Evolutionary conservation across 53 echinoderm and acorn worm species (phyloP), one percentile per base, ranked within the genome.

Genomic region (Apostichopus leukothele): DNA sequence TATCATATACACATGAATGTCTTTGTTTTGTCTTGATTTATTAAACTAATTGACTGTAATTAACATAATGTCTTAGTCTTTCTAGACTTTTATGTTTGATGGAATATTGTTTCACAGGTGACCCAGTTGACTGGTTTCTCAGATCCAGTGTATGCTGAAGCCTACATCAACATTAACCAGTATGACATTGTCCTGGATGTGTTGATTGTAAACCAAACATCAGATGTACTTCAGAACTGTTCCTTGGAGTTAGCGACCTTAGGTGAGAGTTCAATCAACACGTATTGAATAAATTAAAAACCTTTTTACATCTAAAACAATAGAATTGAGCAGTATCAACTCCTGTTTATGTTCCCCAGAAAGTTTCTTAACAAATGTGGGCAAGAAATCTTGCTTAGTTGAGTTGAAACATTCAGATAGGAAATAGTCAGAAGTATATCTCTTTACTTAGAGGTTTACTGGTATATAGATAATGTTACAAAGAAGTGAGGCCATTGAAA

Each of bases 101-200:
- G 7, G n/a, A n/a, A 76, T 3, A 3, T 39, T 3, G 39, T 39
- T 39, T 39, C 0, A 0, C 79, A 96, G 96, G 99, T 98, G 78
- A 98, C 99, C 78, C 98, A 97, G 73, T 79, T 98, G 83, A 98
- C 99, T n/a, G 99, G 99, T 19, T 98, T 98, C 89, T 98, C 99
- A 11, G 99, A 98, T 75, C 99, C 99, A 0, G 99, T 98, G 55
- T 98, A 98, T 83, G 93, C 95, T 21, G 99, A 98, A 86, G 99
- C 99, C 51, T 98, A 96, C 91, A 93, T 98, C 86, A 95, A 98
- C 90, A 95, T 98, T 90, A 98, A 98, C 90, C 99, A 98, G 91
- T 98, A 98, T 75, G 99, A 98, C 89, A 98, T 98, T 73, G 99
- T 98, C 13, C 88, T 98, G 18, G 99, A 98, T 86, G 99, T 98